phyloP scores from a whole-genome alignment of 2,113 vertebrate species.

The Tricholaema leucomelas region DNA sequence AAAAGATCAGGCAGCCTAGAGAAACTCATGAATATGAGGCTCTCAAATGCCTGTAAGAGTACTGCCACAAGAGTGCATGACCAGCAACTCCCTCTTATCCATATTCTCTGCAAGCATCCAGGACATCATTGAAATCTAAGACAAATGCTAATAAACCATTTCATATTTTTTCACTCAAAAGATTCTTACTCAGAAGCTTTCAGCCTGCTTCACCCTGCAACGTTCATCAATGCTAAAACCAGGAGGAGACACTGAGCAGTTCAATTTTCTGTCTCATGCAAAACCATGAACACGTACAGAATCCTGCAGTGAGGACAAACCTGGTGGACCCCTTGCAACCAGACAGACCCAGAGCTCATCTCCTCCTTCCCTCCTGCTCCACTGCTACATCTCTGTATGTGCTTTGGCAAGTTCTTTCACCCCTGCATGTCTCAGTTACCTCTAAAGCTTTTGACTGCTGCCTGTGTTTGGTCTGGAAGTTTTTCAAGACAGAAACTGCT shows the following conservation, averaged over 20 bases:
- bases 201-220: not conserved
- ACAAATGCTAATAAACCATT: not conserved
- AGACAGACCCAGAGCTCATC: not conserved
- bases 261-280: not conserved
- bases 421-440: not conserved
- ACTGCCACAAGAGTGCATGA: not conserved
- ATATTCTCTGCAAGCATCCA: not conserved
- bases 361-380: not conserved
- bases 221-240: not conserved
- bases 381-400: not conserved
- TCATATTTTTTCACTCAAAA: not conserved
- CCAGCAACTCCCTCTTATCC: not conserved
- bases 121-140: not conserved
- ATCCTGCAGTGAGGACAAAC: not conserved
- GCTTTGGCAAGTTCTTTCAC: not conserved
- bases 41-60: not conserved
- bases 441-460: not conserved
- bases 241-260: not conserved
- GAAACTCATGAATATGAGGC: not conserved
- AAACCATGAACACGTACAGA: not conserved
- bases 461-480: not conserved
- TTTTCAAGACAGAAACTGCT: not conserved
- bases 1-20: not conserved
- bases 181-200: not conserved
- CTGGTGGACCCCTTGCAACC: fast-evolving